Evolutionary conservation across 2,888 invertebrate species (phyloP).

Genomic region (Cheilosia soror): DNA sequence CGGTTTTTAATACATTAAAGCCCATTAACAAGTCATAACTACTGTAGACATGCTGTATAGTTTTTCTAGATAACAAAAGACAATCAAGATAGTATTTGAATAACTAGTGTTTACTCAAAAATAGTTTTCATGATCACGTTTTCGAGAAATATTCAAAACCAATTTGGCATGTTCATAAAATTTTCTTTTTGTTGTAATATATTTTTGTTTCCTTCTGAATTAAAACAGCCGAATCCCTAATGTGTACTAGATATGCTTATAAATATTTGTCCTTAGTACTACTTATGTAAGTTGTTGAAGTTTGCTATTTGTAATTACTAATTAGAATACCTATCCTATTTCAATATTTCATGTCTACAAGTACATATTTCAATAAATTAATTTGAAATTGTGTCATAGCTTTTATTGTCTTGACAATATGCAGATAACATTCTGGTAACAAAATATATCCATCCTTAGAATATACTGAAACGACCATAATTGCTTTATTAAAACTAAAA

Average conservation of each 20-base stretch:
- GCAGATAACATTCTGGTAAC: not conserved
- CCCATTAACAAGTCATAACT: not conserved
- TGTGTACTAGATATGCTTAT: conserved; percentile 60
- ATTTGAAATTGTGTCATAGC: conserved; percentile 3
- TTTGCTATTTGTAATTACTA: conserved; percentile 69
- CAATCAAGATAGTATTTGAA: conserved; percentile 39
- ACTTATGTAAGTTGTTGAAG: conserved; percentile 64
- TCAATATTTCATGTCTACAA: not conserved
- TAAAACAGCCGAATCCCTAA: conserved; percentile 28
- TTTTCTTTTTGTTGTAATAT: conserved; percentile 38
- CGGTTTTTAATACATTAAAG: too few species aligned
- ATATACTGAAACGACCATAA: conserved; percentile 11
- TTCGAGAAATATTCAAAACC: conserved; percentile 4
- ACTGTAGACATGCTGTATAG: not conserved
- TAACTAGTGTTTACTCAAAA: not conserved
- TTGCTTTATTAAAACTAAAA: conserved; percentile 12
- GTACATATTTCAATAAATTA: conserved; percentile 6
- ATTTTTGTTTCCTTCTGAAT: conserved; percentile 14
- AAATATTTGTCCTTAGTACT: conserved; percentile 66
- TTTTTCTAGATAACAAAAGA: conserved; percentile 4
- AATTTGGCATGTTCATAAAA: conserved; percentile 43
- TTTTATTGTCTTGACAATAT: not conserved
- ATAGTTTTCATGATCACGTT: conserved; percentile 43
- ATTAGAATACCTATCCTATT: conserved; percentile 59
- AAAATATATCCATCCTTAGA: not conserved